Base-by-base conservation (phyloP, 2,113 vertebrate species). In the Vulpes vulpes region DNA sequence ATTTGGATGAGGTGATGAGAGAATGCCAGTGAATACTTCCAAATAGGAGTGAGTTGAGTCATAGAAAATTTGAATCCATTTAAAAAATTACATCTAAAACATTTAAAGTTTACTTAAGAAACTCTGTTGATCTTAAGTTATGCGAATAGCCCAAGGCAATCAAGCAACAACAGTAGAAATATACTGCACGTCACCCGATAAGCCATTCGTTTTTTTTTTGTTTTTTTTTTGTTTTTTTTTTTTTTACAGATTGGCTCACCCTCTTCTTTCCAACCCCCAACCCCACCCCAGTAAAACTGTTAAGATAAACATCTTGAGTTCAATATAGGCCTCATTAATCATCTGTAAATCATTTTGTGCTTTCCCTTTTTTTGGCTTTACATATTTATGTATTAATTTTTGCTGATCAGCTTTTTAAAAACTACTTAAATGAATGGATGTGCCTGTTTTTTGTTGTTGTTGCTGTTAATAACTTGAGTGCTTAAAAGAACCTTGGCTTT, bases 331-430 rank as follows among this genome's bases (percentile, higher is more conserved):
- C 97, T 97, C 97, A 96, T 97, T 96, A 97, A 89, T 97, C 97
- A 98, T 96, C 97, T 96, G 55, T 95, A 86, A 89, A 96, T 22
- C 93, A 97, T 92, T 96, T 98, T 99, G 98, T 99, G 98, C 98
- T 99, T 97, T 98, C 97, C 71, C 97, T 98, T 89, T 97, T 97
- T 92, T 98, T 98, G 98, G 98, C 95, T 97, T 98, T 98, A 97
- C 88, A 87, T 83, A 84, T 91, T 98, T 79, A 69, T 95, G 98
- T 97, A 96, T 96, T 97, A 87, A 84, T 96, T 98, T 98, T 98
- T 97, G 59, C 60, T 96, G 76, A 97, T 97, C 96, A 95, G 95
- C 87, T 96, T 96, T 97, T 95, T 96, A 60, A 89, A 35, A 89
- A 96, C 53, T 97, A 95, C 74, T 97, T 98, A 98, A 98, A 94